Conservation (phyloP, 2,113 vertebrate species). For the Lontra canadensis region DNA sequence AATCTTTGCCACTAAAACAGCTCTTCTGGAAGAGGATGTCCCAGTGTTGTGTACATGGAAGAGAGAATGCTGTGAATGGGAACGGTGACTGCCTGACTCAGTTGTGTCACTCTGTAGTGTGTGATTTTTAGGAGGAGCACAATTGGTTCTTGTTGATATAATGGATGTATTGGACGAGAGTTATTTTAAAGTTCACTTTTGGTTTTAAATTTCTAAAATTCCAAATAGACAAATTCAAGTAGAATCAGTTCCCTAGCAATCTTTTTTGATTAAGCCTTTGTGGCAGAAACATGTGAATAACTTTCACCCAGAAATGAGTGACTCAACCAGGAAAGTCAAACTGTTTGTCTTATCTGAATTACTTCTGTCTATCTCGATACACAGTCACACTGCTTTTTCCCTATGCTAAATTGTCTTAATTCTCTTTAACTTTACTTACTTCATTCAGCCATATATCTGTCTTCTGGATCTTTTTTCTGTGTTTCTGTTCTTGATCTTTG, state of each 20-base stretch:
- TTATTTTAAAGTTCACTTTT: neutral
- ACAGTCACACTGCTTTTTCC: neutral
- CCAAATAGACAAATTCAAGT: neutral
- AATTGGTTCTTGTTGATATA: neutral
- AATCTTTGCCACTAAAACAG: neutral
- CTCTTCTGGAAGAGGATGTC: neutral
- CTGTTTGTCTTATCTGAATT: neutral
- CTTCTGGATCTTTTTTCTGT: neutral
- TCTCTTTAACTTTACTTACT: neutral
- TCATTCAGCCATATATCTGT: neutral
- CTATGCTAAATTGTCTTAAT: neutral
- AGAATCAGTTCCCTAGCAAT: neutral
- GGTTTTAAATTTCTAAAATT: constrained; percentile 40
- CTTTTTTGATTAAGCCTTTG: neutral
- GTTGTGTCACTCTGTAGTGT: neutral
- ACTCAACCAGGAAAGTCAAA: neutral
- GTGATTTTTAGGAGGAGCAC: neutral
- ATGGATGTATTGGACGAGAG: neutral
- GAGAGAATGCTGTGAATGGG: neutral
- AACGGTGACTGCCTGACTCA: neutral
- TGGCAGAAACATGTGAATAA: neutral
- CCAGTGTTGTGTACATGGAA: no score
- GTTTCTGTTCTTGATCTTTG: neutral
- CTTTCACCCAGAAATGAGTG: neutral
- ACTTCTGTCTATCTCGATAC: neutral